These are phyloP conservation scores for Melipona bicolor DNA, from an alignment of 2,888 invertebrate genomes.

Conservation along the genomic window DNA sequence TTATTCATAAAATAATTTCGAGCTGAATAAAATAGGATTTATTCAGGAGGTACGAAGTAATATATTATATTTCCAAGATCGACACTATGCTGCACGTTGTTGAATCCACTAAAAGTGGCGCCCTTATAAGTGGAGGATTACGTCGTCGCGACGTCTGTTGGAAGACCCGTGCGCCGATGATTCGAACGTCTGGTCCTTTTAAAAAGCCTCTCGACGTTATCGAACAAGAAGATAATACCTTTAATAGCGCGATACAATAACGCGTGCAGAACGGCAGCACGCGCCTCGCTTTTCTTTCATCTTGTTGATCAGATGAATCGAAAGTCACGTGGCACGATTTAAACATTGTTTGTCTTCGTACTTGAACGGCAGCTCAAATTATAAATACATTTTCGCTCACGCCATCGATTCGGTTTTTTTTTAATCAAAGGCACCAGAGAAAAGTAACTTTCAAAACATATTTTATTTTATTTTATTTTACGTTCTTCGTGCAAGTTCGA, in stretches of 20 bases:
- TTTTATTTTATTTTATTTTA: no score
- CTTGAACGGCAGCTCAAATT: not conserved
- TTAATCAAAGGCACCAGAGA: not conserved
- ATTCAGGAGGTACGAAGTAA: not conserved
- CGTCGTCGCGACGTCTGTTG: conserved; percentile 52
- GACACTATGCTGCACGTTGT: conserved; percentile 17
- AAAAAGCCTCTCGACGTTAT: conserved; percentile 65
- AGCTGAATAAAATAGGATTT: no score
- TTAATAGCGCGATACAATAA: conserved; percentile 45
- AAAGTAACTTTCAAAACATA: no score
- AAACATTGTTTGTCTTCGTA: not conserved
- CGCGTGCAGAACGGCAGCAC: conserved; percentile 54
- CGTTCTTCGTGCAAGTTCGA: not conserved
- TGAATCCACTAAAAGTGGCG: conserved; percentile 55
- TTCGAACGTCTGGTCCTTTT: conserved; percentile 55
- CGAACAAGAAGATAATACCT: conserved; percentile 35
- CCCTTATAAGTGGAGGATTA: conserved; percentile 60
- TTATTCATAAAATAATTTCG: not conserved
- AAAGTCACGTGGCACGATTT: conserved; percentile 32
- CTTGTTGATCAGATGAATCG: conserved; percentile 37
- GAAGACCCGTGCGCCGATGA: conserved; percentile 57
- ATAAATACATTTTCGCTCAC: conserved; percentile 4
- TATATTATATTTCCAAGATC: conserved; percentile 16
- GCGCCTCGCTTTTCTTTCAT: conserved; percentile 55
- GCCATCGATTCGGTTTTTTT: not conserved